Conservation (phyloP, 2,797 vertebrate species). For the Selene dorsalis region DNA sequence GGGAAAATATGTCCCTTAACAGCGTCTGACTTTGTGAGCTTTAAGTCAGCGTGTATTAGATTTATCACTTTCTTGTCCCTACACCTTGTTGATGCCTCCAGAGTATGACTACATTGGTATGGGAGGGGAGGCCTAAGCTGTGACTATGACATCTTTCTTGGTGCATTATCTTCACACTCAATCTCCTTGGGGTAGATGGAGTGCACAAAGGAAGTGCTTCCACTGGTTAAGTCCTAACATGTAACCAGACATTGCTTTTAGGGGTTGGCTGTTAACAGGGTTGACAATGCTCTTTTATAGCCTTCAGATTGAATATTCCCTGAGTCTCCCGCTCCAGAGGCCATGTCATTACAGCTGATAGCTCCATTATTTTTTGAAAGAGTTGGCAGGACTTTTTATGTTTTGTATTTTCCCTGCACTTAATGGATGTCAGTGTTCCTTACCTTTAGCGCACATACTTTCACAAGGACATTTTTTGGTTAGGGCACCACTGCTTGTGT, state of each 20-base stretch:
- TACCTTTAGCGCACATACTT: constrained; percentile 53
- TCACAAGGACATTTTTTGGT: constrained; percentile 56
- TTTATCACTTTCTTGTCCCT: constrained; percentile 83
- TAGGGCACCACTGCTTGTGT: constrained; percentile 13
- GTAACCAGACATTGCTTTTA: constrained; percentile 88
- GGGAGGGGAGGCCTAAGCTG: constrained; percentile 77
- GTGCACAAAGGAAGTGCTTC: constrained; percentile 80
- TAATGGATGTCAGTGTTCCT: constrained; percentile 66
- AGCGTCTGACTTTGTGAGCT: constrained; percentile 76
- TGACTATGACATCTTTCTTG: constrained; percentile 86
- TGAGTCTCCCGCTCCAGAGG: constrained; percentile 69
- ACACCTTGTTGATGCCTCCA: constrained; percentile 84
- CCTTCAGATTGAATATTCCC: constrained; percentile 86
- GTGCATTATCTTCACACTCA: constrained; percentile 87
- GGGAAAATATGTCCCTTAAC: constrained; percentile 59
- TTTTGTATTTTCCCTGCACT: constrained; percentile 68
- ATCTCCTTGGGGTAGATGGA: constrained; percentile 84
- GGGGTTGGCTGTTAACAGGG: constrained; percentile 83
- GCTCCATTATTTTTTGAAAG: constrained; percentile 79
- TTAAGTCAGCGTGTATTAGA: constrained; percentile 82
- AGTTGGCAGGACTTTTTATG: constrained; percentile 77
- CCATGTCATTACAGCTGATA: constrained; percentile 83
- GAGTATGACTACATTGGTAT: constrained; percentile 76
- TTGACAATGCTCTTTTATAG: constrained; percentile 86
- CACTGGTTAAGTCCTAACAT: constrained; percentile 80